These are phyloP conservation scores for Ancistrus triradiatus DNA, from an alignment of 2,113 vertebrate species.

Conservation along the genomic window DNA sequence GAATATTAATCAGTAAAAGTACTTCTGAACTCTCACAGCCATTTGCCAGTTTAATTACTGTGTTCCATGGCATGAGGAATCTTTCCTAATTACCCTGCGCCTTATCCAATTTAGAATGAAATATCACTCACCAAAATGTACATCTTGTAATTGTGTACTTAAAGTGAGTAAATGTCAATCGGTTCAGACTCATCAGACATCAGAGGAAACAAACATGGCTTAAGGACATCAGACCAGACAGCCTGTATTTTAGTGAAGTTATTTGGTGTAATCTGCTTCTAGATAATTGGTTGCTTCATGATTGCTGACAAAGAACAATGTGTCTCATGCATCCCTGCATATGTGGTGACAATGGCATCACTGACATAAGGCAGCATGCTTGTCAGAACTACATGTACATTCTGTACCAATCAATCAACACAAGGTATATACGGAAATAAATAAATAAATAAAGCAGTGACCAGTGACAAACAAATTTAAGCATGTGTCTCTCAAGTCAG, in stretches of 20 bases:
- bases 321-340: conserved; percentile 14
- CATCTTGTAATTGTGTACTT: not conserved
- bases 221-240: not conserved
- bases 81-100: conserved; percentile 28
- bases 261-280: not conserved
- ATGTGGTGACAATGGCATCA: conserved; percentile 8
- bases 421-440: not conserved
- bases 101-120: conserved; percentile 22
- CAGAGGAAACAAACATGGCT: not conserved
- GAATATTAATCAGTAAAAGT: conserved; percentile 26
- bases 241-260: not conserved
- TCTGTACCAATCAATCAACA: conserved; percentile 18
- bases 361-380: conserved; percentile 11
- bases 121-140: conserved; percentile 14
- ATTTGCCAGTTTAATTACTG: conserved; percentile 38
- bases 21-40: conserved; percentile 15
- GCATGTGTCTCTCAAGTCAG: not conserved
- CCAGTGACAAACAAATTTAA: not conserved
- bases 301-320: conserved; percentile 18
- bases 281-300: conserved; percentile 1
- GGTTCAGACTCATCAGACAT: conserved; percentile 10
- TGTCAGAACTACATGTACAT: conserved; percentile 19
- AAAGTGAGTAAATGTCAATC: conserved; percentile 4
- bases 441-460: conserved; percentile 1
- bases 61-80: conserved; percentile 15